A percentile compares a stretch with the other conserved stretches of the same genome.
Conservation (phyloP, 2,797 vertebrate genomes). For the Myotis planiceps region DNA sequence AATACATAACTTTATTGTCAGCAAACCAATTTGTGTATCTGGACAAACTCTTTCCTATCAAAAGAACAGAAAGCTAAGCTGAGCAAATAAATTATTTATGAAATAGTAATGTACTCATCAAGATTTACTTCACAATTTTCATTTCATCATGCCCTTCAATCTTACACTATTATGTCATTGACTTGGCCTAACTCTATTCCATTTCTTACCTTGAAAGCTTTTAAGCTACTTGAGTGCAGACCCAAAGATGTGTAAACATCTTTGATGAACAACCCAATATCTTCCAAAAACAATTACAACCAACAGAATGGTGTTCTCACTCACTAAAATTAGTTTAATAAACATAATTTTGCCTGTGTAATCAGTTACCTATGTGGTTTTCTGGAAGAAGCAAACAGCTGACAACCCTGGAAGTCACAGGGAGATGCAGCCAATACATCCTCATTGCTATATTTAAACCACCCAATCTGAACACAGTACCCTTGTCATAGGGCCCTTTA, state of each 20-base stretch:
- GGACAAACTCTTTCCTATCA: neutral
- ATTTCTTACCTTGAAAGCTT: neutral
- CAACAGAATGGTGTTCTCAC: neutral
- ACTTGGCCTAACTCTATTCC: neutral
- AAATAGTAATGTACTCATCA: neutral
- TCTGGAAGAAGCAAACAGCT: neutral
- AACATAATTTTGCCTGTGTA: neutral
- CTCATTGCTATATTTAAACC: neutral
- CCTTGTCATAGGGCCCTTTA: neutral
- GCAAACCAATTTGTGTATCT: neutral
- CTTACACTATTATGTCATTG: neutral
- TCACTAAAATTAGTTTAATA: neutral
- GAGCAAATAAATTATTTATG: neutral
- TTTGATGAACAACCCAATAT: neutral
- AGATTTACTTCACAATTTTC: neutral
- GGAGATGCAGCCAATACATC: neutral
- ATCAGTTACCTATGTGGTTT: neutral
- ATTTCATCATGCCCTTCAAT: neutral
- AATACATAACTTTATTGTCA: neutral
- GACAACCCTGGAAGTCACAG: neutral
- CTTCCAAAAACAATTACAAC: neutral
- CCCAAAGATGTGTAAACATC: neutral
- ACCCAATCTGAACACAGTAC: neutral
- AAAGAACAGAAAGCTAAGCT: neutral
- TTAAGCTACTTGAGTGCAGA: neutral